Conservation (phyloP, 2,113 vertebrate genomes). For the Gymnorhina tibicen region DNA sequence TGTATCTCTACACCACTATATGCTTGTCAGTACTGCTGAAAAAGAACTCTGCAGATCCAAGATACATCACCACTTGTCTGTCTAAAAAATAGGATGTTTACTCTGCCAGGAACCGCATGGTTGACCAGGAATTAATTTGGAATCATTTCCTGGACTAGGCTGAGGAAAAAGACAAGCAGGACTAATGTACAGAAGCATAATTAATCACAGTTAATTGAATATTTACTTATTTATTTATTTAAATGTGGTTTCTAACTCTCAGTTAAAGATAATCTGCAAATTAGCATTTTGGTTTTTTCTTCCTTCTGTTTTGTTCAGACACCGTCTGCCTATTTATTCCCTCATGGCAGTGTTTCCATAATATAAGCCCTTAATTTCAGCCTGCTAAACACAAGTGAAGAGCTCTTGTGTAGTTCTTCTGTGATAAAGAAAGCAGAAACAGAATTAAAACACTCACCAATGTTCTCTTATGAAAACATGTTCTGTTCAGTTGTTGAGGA, state of each 20-base stretch:
- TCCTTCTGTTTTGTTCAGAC: background rate
- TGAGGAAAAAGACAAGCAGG: conserved; percentile 31
- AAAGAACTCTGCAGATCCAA: background rate
- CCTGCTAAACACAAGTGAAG: background rate
- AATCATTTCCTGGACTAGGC: conserved; percentile 17
- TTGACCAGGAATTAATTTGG: conserved; percentile 40
- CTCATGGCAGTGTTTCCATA: background rate
- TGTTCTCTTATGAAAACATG: background rate
- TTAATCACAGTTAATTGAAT: conserved; percentile 38
- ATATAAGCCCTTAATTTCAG: background rate
- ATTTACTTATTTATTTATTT: conserved; percentile 41
- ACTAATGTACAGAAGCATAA: conserved; percentile 14
- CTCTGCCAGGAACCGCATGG: background rate
- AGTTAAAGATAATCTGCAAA: background rate
- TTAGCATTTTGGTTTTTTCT: background rate
- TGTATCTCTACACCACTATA: background rate
- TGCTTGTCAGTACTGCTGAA: background rate
- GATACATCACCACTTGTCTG: background rate
- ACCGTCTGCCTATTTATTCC: background rate
- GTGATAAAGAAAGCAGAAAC: background rate
- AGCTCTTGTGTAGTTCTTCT: background rate
- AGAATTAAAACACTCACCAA: background rate
- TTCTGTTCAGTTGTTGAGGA: background rate
- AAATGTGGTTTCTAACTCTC: background rate
- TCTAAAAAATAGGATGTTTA: background rate